phyloP scores from a whole-genome alignment of 2,888 invertebrate species.

The Cylindroiulus punctatus region DNA sequence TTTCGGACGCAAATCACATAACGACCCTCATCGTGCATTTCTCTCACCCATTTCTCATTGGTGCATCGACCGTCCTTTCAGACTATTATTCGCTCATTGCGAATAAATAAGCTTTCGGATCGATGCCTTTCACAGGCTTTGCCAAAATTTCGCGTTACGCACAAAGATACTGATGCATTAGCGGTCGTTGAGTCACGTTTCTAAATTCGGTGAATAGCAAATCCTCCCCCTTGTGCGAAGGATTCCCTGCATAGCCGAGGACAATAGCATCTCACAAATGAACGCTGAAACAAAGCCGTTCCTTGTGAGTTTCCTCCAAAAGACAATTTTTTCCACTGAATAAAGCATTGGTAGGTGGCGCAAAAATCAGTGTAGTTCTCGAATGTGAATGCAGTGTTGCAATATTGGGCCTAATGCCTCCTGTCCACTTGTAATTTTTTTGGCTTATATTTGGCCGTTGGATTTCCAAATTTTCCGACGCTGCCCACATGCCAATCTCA shows the following conservation, averaged over 20 bases:
- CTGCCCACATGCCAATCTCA: too few relatives aligned
- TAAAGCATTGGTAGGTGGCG: too few relatives aligned
- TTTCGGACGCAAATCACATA: slow-evolving; percentile 35
- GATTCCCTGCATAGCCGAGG: background rate
- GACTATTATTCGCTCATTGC: background rate
- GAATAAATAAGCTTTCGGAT: background rate
- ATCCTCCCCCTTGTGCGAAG: background rate
- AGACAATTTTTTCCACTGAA: too few relatives aligned
- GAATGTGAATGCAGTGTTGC: too few relatives aligned
- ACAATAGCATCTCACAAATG: too few relatives aligned
- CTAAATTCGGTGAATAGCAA: background rate
- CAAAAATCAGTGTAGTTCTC: background rate
- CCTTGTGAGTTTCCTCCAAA: too few relatives aligned
- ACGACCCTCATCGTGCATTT: slow-evolving; percentile 44
- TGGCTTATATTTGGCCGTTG: too few relatives aligned
- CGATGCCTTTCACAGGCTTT: background rate
- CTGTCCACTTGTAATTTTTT: too few relatives aligned
- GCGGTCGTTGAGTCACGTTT: background rate
- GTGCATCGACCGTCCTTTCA: background rate
- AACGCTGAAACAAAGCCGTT: too few relatives aligned
- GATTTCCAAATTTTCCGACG: too few relatives aligned
- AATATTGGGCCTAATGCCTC: too few relatives aligned
- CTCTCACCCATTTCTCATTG: background rate
- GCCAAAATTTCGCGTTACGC: background rate
- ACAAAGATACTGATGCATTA: background rate